A percentile compares a stretch with the other conserved stretches of the same genome.
These are phyloP conservation scores for Cinara cedri DNA, from an alignment of 2,888 invertebrate genomes.

Conservation along the genomic window DNA sequence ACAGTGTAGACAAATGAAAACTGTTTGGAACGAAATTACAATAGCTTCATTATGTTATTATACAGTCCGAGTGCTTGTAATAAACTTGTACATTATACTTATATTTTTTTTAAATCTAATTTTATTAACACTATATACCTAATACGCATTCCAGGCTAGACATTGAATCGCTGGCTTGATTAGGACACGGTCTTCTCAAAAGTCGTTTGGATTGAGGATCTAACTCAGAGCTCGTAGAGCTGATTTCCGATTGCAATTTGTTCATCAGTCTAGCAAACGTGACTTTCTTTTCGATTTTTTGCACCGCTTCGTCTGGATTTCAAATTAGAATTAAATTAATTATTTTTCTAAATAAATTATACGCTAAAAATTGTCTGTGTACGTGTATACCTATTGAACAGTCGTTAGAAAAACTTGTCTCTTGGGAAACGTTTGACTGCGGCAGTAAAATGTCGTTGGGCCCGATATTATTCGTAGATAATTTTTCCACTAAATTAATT, in stretches of 20 bases:
- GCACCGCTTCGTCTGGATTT: constrained; percentile 39
- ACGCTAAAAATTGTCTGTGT: no score
- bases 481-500: constrained; percentile 46
- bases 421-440: constrained; percentile 45
- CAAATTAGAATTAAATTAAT: no score
- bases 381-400: constrained; percentile 52
- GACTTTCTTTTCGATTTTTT: constrained; percentile 77
- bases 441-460: constrained; percentile 45
- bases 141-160: constrained; percentile 64
- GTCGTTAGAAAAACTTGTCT: constrained; percentile 50
- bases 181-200: constrained; percentile 64
- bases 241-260: constrained; percentile 79
- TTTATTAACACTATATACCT: constrained; percentile 33
- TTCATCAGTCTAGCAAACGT: constrained; percentile 77
- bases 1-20: no score
- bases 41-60: no score
- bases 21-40: no score
- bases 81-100: no score
- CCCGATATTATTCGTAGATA: constrained; percentile 41
- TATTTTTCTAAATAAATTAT: background rate
- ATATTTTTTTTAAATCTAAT: no score
- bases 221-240: constrained; percentile 74
- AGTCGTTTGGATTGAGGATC: constrained; percentile 63
- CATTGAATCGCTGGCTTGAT: constrained; percentile 79
- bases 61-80: no score